Conservation (phyloP, 2,113 vertebrate genomes). For the Notothenia coriiceps region DNA sequence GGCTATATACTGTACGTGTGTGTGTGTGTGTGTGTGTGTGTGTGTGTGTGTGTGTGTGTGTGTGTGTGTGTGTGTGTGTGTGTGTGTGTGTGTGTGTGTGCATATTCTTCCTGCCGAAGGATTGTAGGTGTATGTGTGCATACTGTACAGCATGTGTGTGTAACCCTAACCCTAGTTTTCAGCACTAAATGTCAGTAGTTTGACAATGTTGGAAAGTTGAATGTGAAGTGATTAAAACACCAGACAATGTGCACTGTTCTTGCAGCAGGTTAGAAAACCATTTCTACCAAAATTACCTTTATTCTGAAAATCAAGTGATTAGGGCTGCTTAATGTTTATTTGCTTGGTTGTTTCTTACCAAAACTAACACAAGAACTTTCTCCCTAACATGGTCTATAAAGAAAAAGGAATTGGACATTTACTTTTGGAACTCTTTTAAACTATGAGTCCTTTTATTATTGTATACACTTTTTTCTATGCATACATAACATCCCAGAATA, state of each 20-base stretch:
- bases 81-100: background rate
- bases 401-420: background rate
- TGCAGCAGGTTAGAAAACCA: too few species aligned
- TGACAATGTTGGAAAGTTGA: background rate
- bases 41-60: background rate
- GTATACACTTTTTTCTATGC: too few species aligned
- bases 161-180: background rate
- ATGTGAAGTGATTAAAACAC: background rate
- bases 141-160: background rate
- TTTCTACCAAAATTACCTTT: background rate
- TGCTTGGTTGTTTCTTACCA: background rate
- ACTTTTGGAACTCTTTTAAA: background rate
- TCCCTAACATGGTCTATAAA: background rate
- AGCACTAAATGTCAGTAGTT: slow-evolving; percentile 9
- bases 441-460: too few species aligned
- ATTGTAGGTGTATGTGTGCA: background rate
- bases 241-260: background rate
- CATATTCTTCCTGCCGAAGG: too few species aligned
- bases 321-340: background rate
- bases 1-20: slow-evolving; percentile 15
- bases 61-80: background rate
- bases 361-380: too few species aligned
- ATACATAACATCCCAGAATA: background rate
- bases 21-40: background rate
- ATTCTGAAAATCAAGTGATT: background rate